These are phyloP conservation scores for Ophioderma brevispina DNA, from an alignment of 35 echinoderm and acorn worm genomes.

Conservation along the genomic window DNA sequence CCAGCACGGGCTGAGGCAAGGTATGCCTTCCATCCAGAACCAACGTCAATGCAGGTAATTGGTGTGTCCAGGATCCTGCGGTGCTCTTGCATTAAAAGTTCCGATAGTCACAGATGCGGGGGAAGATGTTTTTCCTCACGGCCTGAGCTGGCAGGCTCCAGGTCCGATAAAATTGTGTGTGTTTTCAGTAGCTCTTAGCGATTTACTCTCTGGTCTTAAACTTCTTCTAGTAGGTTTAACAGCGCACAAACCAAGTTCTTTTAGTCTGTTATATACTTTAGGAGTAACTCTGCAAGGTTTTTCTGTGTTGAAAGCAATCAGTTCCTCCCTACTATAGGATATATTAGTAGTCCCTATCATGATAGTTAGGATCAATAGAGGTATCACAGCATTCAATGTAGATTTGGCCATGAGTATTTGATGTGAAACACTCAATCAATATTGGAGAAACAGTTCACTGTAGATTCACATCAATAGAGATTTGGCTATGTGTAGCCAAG, in stretches of 20 bases:
- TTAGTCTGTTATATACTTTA: not conserved
- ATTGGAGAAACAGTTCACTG: not conserved
- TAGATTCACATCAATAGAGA: not conserved
- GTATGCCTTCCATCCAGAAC: constrained; percentile 34
- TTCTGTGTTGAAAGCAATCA: not conserved
- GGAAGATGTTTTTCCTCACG: not conserved
- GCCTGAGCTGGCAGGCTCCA: constrained; percentile 7
- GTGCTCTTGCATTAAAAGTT: constrained; percentile 44
- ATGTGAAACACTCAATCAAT: not conserved
- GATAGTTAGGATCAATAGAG: not conserved
- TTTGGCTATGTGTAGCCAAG: not conserved
- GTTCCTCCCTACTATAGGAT: constrained; percentile 4
- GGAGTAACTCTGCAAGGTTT: not conserved
- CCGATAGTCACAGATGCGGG: constrained; percentile 31
- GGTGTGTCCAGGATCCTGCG: constrained; percentile 10
- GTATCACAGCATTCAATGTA: not conserved
- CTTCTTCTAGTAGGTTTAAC: not conserved
- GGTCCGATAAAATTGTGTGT: not conserved
- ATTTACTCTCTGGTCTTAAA: not conserved
- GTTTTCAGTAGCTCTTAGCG: not conserved
- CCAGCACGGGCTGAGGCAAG: constrained; percentile 23
- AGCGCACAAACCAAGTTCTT: not conserved
- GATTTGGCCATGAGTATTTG: not conserved
- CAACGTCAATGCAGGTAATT: constrained; percentile 30
- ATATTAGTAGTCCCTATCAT: not conserved